Evolutionary conservation across 1,140 invertebrate species (phyloP).

Genomic region (Triops cancriformis): DNA sequence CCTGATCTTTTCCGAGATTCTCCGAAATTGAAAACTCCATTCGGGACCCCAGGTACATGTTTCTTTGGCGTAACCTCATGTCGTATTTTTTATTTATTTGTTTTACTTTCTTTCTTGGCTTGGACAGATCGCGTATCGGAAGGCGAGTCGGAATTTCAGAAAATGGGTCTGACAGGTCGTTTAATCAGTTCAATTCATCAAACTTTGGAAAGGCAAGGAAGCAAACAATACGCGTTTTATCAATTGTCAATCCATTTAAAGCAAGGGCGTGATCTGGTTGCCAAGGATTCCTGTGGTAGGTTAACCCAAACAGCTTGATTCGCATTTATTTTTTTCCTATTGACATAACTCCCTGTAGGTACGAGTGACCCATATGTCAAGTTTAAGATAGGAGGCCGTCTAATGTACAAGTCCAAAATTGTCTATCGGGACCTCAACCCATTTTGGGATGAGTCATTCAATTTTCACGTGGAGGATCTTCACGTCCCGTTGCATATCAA

Average conservation of each 20-base stretch:
- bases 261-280: constrained; percentile 76
- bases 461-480: constrained; percentile 87
- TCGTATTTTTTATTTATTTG: neutral
- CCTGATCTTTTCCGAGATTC: constrained; percentile 2
- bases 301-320: neutral
- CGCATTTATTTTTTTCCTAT: constrained; percentile 17
- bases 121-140: neutral
- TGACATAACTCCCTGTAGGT: constrained; percentile 47
- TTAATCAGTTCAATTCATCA: neutral
- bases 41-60: neutral
- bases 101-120: neutral
- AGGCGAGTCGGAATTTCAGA: neutral
- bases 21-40: neutral
- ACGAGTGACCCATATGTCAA: constrained; percentile 98
- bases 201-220: constrained; percentile 19
- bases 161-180: neutral
- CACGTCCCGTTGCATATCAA: constrained; percentile 78
- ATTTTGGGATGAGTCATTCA: constrained; percentile 92
- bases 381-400: constrained; percentile 78
- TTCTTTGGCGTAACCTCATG: neutral
- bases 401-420: constrained; percentile 88
- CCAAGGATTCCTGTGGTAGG: constrained; percentile 90
- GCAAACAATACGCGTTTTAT: constrained; percentile 64
- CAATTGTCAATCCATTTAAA: constrained; percentile 78
- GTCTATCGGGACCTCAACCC: constrained; percentile 85